Percentiles rank a stretch among this genome's conserved stretches.
Conservation (phyloP, 2,888 invertebrate genomes). For the Drosophila paranaensis region DNA sequence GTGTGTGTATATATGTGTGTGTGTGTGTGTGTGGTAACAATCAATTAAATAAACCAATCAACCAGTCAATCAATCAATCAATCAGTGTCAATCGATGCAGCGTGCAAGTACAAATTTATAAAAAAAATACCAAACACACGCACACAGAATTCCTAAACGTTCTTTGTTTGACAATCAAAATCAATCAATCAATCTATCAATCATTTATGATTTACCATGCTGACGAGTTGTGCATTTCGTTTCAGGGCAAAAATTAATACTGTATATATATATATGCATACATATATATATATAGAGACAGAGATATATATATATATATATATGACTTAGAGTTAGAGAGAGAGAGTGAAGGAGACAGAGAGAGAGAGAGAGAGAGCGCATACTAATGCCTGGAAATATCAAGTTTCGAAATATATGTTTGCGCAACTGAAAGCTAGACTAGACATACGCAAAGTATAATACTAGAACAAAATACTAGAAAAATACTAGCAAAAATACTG, state of each 20-base stretch:
- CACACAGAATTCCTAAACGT: conserved; percentile 22
- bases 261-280: conserved; percentile 21
- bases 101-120: conserved; percentile 42
- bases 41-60: conserved; percentile 36
- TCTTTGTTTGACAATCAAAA: conserved; percentile 24
- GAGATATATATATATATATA: conserved; percentile 11
- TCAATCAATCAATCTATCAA: conserved; percentile 52
- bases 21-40: conserved; percentile 23
- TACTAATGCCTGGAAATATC: conserved; percentile 15
- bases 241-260: conserved; percentile 41
- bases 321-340: conserved; percentile 3
- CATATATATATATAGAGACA: conserved; percentile 11
- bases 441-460: conserved; percentile 9
- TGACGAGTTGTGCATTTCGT: conserved; percentile 62
- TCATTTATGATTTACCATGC: conserved; percentile 75
- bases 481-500: conserved; percentile 8
- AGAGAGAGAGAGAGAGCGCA: conserved; percentile 20
- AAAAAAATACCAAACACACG: conserved; percentile 22
- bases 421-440: conserved; percentile 20
- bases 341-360: conserved; percentile 6
- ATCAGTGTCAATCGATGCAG: conserved; percentile 55
- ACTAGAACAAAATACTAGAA: conserved; percentile 1
- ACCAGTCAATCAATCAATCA: conserved; percentile 44
- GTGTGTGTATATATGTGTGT: not conserved
- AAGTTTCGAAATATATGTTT: conserved; percentile 4